These are phyloP conservation scores for Zoroaster sp. DNA, from an alignment of 53 echinoderm and acorn worm species.

Conservation along the genomic window DNA sequence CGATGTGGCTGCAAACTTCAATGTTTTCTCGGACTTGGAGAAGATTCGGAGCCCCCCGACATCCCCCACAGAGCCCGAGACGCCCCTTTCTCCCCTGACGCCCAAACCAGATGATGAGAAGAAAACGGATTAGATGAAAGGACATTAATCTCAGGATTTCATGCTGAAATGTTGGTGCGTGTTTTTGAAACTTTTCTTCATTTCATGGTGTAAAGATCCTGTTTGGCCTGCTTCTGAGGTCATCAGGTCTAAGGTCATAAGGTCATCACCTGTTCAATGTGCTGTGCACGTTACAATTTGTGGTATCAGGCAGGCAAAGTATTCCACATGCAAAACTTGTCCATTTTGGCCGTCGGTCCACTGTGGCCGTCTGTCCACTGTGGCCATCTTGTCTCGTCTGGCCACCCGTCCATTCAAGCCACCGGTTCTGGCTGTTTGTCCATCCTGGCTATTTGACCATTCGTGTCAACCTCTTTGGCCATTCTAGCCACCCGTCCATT, in stretches of 20 bases:
- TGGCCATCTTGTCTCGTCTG: no score
- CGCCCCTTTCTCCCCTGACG: background rate
- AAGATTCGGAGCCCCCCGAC: conserved; percentile 54
- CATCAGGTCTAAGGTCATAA: no score
- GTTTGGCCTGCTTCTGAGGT: no score
- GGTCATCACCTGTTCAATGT: no score
- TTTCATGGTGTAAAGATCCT: background rate
- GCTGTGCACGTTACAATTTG: no score
- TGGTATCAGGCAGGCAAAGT: no score
- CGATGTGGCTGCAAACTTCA: conserved; percentile 63
- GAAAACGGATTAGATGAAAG: conserved; percentile 4
- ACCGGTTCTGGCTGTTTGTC: no score
- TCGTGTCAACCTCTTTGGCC: background rate
- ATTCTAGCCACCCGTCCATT: background rate
- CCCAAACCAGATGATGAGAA: conserved; percentile 35
- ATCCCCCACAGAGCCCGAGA: conserved; percentile 32
- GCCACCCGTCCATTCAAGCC: no score
- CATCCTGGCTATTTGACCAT: background rate
- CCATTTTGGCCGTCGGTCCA: no score
- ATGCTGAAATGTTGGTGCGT: background rate
- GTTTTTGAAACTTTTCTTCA: background rate
- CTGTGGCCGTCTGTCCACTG: no score
- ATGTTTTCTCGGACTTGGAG: conserved; percentile 48
- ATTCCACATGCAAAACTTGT: no score
- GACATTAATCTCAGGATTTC: background rate